Evolutionary conservation across 2,113 vertebrate species (phyloP).

Genomic region (Pteropus alecto): DNA sequence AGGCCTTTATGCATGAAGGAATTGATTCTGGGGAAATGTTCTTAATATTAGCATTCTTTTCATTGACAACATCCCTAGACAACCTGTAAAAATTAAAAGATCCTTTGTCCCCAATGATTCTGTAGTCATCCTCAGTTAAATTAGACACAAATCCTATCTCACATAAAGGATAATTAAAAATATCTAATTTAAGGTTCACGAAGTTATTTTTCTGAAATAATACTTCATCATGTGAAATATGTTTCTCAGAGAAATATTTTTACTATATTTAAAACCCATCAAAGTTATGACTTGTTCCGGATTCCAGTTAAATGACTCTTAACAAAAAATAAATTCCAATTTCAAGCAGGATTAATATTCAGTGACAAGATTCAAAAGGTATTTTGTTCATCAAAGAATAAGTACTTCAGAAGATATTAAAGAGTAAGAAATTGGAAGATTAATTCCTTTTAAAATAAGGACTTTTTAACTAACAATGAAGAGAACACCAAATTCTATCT

Average conservation of each 20-base stretch:
- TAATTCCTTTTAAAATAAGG: slow-evolving; percentile 47
- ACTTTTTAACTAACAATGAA: slow-evolving; percentile 11
- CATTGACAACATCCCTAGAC: slow-evolving; percentile 38
- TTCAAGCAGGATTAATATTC: slow-evolving; percentile 58
- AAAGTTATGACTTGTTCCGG: slow-evolving; percentile 15
- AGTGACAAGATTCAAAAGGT: slow-evolving; percentile 31
- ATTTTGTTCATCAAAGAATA: slow-evolving; percentile 62
- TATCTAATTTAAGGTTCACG: slow-evolving; percentile 36
- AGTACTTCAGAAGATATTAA: slow-evolving; percentile 45
- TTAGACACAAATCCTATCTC: slow-evolving; percentile 35
- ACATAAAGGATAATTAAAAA: slow-evolving; percentile 58
- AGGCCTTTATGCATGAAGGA: not conserved
- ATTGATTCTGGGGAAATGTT: slow-evolving; percentile 29
- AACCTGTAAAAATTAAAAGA: slow-evolving; percentile 45
- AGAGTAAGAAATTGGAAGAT: slow-evolving; percentile 31
- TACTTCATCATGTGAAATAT: slow-evolving; percentile 22
- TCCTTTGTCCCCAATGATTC: slow-evolving; percentile 16
- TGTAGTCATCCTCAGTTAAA: slow-evolving; percentile 31
- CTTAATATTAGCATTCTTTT: slow-evolving; percentile 35
- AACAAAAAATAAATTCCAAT: slow-evolving; percentile 58
- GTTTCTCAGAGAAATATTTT: slow-evolving; percentile 32
- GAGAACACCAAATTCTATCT: not conserved
- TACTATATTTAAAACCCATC: slow-evolving; percentile 53
- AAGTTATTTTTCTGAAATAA: slow-evolving; percentile 55
- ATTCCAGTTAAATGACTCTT: slow-evolving; percentile 51